Conservation (phyloP, 2,797 vertebrate genomes). For the Florisuga fusca region DNA sequence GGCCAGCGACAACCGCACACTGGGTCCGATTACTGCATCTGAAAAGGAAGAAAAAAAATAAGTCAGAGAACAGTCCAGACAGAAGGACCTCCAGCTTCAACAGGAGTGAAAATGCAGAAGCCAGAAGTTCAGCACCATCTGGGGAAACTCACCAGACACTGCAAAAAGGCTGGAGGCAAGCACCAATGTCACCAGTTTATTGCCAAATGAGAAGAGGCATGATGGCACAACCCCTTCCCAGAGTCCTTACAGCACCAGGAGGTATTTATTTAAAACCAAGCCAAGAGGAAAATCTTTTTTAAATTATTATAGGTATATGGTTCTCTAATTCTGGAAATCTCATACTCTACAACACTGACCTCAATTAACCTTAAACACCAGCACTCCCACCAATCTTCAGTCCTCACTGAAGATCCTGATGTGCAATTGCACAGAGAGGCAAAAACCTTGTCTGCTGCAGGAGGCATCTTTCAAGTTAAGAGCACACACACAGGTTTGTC, state of each 20-base stretch:
- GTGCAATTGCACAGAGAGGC: too few species aligned
- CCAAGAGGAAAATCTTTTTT: not conserved
- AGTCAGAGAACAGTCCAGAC: not conserved
- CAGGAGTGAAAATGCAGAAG: not conserved
- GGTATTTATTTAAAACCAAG: not conserved
- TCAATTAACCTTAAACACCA: not conserved
- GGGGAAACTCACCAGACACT: not conserved
- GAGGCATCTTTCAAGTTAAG: not conserved
- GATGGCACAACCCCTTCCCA: not conserved
- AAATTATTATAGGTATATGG: not conserved
- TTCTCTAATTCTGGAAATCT: not conserved
- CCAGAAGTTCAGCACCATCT: not conserved
- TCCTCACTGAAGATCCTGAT: too few species aligned
- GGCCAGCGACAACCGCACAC: constrained; percentile 95
- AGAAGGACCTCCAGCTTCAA: not conserved
- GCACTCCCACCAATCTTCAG: not conserved
- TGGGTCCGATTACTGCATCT: constrained; percentile 99
- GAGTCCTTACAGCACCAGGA: not conserved
- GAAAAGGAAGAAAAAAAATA: constrained; percentile 51
- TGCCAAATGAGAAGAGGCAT: not conserved
- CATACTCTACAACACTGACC: not conserved
- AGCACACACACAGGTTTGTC: not conserved
- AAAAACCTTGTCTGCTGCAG: not conserved
- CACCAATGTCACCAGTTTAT: rapidly evolving
- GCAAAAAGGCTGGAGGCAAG: not conserved